These are phyloP conservation scores for Laticauda laticaudata DNA, from an alignment of 2,113 vertebrate species.

Conservation along the genomic window DNA sequence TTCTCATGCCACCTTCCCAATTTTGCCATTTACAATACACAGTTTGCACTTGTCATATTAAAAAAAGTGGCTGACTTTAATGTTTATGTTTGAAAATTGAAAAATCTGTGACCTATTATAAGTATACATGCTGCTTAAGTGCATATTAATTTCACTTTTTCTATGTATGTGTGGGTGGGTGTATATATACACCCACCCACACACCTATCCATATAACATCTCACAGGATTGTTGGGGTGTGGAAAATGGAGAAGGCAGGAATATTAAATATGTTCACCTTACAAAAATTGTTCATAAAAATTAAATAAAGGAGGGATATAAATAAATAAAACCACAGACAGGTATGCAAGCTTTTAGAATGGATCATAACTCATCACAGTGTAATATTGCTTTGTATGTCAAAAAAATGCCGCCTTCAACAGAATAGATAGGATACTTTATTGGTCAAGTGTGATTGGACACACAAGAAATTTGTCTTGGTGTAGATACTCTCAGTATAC, in stretches of 20 bases:
- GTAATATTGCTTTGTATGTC: neutral
- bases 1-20: neutral
- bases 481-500: no score
- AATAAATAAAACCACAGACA: neutral
- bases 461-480: no score
- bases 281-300: neutral
- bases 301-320: neutral
- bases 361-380: neutral
- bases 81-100: neutral
- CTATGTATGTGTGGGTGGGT: neutral
- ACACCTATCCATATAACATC: neutral
- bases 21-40: slow-evolving; percentile 7
- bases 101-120: neutral
- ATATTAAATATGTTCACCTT: neutral
- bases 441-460: no score
- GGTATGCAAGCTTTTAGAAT: neutral
- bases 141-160: neutral
- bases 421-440: no score
- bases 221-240: neutral
- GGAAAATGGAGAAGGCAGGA: neutral
- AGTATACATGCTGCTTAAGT: neutral
- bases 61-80: neutral
- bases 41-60: neutral
- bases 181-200: neutral
- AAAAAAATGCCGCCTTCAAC: neutral